Conservation (phyloP, 2,113 vertebrate genomes). For the Stictonetta naevosa region DNA sequence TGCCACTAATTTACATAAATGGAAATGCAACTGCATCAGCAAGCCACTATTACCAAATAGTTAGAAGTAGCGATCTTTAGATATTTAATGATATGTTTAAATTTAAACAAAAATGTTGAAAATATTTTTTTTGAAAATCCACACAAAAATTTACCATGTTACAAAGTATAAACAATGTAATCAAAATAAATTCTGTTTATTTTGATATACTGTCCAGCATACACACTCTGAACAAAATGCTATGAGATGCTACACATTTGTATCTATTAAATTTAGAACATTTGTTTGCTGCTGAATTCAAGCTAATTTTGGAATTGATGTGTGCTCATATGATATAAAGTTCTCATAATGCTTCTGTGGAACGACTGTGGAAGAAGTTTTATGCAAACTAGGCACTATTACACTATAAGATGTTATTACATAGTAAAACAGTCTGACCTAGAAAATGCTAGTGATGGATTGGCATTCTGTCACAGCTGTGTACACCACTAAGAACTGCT, state of each 20-base stretch:
- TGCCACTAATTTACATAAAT: background rate
- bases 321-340: background rate
- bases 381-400: background rate
- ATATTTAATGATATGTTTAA: background rate
- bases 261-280: background rate
- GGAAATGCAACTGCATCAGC: background rate
- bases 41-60: background rate
- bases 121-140: background rate
- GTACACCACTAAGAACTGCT: background rate
- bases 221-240: background rate
- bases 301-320: background rate
- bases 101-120: background rate
- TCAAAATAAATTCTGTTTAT: background rate
- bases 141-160: background rate
- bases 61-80: background rate
- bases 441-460: background rate
- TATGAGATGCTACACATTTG: background rate
- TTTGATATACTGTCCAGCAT: background rate
- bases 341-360: background rate
- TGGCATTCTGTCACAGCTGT: background rate
- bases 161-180: background rate
- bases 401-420: background rate
- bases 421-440: background rate
- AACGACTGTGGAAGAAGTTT: background rate
- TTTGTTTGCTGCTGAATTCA: background rate